Evolutionary conservation across 2,797 vertebrate species (phyloP).

Genomic region (Epinephelus malabaricus): DNA sequence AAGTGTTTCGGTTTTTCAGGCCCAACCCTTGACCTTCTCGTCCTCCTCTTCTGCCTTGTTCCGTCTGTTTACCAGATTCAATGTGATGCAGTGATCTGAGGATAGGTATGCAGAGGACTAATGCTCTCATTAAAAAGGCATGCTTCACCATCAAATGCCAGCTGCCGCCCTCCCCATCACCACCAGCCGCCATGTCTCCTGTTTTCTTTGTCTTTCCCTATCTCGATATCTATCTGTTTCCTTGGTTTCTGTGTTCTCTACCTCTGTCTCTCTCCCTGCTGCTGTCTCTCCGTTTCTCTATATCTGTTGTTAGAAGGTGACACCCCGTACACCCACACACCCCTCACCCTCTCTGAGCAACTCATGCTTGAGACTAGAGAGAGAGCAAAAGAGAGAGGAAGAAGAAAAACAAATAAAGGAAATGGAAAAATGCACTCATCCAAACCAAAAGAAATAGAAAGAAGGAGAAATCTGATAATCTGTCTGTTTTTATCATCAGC

Average conservation of each 20-base stretch:
- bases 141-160: slow-evolving; percentile 85
- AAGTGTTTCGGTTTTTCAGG: slow-evolving; percentile 49
- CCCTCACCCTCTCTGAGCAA: slow-evolving; percentile 71
- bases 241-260: slow-evolving; percentile 65
- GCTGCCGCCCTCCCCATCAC: slow-evolving; percentile 69
- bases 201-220: slow-evolving; percentile 69
- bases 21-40: slow-evolving; percentile 68
- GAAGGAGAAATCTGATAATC: slow-evolving; percentile 60
- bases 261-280: slow-evolving; percentile 59
- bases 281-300: slow-evolving; percentile 69
- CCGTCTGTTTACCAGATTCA: slow-evolving; percentile 55
- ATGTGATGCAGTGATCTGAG: slow-evolving; percentile 69
- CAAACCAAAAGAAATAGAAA: slow-evolving; percentile 54
- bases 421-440: slow-evolving; percentile 71
- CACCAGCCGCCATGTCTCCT: slow-evolving; percentile 45
- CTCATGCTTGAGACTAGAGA: slow-evolving; percentile 67
- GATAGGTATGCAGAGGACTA: slow-evolving; percentile 80
- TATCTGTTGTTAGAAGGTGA: slow-evolving; percentile 81
- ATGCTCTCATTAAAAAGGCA: slow-evolving; percentile 85
- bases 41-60: slow-evolving; percentile 48
- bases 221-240: slow-evolving; percentile 59
- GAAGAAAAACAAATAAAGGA: slow-evolving; percentile 67
- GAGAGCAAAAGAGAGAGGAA: slow-evolving; percentile 30
- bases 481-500: slow-evolving; percentile 59
- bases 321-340: slow-evolving; percentile 75